Percentiles rank a stretch among this genome's conserved stretches.
Evolutionary conservation across 2,113 vertebrate species (phyloP).

Genomic region (Gallinago undulata): DNA sequence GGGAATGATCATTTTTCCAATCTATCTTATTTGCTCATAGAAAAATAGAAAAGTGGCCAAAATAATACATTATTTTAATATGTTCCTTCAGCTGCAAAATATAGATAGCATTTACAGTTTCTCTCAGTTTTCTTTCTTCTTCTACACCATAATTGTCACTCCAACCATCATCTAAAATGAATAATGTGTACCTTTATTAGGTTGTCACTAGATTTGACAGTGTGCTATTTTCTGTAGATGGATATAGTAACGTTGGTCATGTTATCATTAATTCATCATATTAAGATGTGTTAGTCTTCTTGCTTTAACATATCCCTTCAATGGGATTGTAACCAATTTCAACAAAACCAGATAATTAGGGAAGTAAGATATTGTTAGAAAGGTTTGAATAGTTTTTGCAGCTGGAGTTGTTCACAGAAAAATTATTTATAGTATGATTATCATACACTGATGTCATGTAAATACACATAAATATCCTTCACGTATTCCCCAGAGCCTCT

Average conservation of each 20-base stretch:
- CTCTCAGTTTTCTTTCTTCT: not conserved
- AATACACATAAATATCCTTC: not conserved
- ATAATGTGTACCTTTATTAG: not conserved
- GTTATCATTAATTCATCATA: not conserved
- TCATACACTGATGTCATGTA: not conserved
- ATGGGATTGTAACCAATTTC: not conserved
- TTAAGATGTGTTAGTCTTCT: not conserved
- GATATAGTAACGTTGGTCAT: not conserved
- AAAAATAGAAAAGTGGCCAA: not conserved
- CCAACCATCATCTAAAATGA: not conserved
- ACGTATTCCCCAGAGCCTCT: not conserved
- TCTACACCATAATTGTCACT: not conserved
- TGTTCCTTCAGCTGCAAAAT: not conserved
- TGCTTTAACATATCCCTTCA: not conserved
- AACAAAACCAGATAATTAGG: not conserved
- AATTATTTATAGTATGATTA: not conserved
- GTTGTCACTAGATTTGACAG: not conserved
- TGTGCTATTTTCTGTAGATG: not conserved
- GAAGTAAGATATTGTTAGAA: not conserved
- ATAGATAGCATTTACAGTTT: not conserved
- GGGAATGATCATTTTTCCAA: conserved; percentile 29
- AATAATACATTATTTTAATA: not conserved
- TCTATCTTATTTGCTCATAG: conserved; percentile 17
- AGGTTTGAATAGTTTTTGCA: not conserved
- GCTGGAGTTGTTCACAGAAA: not conserved